Percentiles rank a stretch among this genome's conserved stretches.
phyloP scores from a whole-genome alignment of 2,797 vertebrate genomes.

The Galaxias olidus region DNA sequence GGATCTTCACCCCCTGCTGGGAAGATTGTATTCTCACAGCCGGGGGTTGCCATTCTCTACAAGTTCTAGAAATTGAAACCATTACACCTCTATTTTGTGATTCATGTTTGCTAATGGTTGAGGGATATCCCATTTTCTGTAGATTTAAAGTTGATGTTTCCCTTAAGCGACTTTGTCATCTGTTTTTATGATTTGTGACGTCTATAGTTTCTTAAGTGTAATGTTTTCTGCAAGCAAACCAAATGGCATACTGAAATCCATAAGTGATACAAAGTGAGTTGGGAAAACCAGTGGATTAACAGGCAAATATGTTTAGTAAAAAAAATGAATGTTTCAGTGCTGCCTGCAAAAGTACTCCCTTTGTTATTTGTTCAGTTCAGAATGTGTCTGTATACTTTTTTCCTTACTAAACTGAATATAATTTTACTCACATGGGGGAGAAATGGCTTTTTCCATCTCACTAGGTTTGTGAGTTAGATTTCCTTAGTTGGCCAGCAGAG shows the following conservation, averaged over 20 bases:
- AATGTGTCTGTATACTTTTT: too few relatives aligned
- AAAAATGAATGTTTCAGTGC: too few relatives aligned
- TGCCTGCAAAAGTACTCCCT: too few relatives aligned
- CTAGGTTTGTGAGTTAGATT: background rate
- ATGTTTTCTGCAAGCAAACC: constrained; percentile 31
- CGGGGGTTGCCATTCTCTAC: constrained; percentile 72
- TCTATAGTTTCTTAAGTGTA: constrained; percentile 49
- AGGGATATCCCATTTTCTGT: constrained; percentile 57
- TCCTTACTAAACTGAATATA: too few relatives aligned
- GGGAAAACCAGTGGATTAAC: constrained; percentile 25
- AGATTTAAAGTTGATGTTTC: constrained; percentile 38
- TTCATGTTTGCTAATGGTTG: constrained; percentile 72
- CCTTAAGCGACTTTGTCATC: constrained; percentile 47
- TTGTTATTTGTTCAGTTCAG: too few relatives aligned
- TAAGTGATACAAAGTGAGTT: constrained; percentile 17
- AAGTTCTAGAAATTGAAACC: constrained; percentile 82
- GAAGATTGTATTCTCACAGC: constrained; percentile 80
- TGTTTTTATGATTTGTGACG: constrained; percentile 49
- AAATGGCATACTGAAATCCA: constrained; percentile 26
- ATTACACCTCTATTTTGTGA: constrained; percentile 81
- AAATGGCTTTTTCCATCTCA: too few relatives aligned
- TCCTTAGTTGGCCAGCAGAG: constrained; percentile 6
- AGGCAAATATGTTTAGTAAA: too few relatives aligned
- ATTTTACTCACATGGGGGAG: too few relatives aligned
- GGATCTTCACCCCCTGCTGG: constrained; percentile 61